Evolutionary conservation across 92 coral and sea anemone genomes (phyloP).

Genomic region (Anthopleura xanthogrammica): DNA sequence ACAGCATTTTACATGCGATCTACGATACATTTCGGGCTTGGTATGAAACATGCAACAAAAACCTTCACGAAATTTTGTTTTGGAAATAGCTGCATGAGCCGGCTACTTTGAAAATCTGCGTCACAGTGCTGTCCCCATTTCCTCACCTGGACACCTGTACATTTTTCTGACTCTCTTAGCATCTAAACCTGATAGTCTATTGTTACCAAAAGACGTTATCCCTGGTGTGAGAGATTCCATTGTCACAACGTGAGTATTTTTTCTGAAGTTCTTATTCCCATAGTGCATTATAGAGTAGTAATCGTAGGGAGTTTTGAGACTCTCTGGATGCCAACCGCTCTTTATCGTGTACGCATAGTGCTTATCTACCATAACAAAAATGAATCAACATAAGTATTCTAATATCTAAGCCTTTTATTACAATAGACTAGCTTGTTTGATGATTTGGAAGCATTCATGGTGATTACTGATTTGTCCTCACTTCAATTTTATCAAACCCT

Average conservation of each 20-base stretch:
- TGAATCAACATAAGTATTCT: background rate
- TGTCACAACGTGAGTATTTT: constrained; percentile 15
- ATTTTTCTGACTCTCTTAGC: constrained; percentile 69
- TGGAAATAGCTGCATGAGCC: no score
- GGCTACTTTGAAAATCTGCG: no score
- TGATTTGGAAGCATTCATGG: no score
- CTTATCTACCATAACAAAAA: background rate
- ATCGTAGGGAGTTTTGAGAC: constrained; percentile 74
- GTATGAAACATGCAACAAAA: no score
- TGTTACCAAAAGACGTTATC: constrained; percentile 66
- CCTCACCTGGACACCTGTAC: constrained; percentile 85
- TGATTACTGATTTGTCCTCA: no score
- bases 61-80: no score
- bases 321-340: constrained; percentile 70
- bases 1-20: no score
- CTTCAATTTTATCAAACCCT: no score
- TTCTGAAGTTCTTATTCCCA: constrained; percentile 67
- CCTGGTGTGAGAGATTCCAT: constrained; percentile 57
- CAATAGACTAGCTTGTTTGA: no score
- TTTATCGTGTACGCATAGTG: constrained; percentile 70
- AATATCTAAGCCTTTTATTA: no score
- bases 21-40: no score
- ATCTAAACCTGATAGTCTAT: constrained; percentile 72
- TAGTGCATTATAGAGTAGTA: constrained; percentile 94
- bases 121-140: no score